Evolutionary conservation across 2,113 vertebrate genomes (phyloP).

Genomic region (Albula glossodonta): DNA sequence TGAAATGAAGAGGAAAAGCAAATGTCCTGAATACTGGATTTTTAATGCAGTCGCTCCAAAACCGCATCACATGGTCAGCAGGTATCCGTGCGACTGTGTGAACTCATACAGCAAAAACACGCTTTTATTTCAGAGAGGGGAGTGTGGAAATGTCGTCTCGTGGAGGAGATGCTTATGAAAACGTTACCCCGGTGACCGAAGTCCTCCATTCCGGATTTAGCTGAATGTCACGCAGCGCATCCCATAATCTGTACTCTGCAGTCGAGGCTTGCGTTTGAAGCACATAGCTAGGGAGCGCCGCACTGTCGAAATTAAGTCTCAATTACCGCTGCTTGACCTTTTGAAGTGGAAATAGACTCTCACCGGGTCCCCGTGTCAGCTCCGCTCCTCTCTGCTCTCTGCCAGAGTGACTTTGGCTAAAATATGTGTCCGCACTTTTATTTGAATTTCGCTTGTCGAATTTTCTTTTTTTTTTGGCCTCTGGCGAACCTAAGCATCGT

Average conservation of each 20-base stretch:
- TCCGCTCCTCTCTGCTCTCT: neutral
- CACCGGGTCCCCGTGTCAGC: neutral
- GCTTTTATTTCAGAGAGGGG: too few relatives aligned
- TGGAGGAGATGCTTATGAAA: neutral
- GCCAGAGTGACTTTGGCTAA: neutral
- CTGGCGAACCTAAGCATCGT: neutral
- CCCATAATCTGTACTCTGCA: neutral
- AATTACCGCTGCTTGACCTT: conserved; percentile 16
- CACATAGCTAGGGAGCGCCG: neutral
- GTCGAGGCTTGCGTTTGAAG: neutral
- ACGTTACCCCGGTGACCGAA: neutral
- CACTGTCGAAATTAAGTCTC: conserved; percentile 5
- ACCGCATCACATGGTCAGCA: too few relatives aligned
- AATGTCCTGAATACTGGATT: too few relatives aligned
- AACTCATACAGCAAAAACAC: too few relatives aligned
- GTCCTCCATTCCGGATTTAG: neutral
- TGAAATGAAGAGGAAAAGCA: too few relatives aligned
- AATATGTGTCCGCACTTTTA: neutral
- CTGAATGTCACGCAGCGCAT: neutral
- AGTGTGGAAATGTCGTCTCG: neutral
- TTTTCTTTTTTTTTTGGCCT: neutral
- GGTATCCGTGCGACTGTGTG: too few relatives aligned
- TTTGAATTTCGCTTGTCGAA: neutral
- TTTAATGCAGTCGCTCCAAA: too few relatives aligned
- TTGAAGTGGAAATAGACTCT: neutral